These are phyloP conservation scores for Antitype chi DNA, from an alignment of 2,888 invertebrate genomes.

Conservation along the genomic window DNA sequence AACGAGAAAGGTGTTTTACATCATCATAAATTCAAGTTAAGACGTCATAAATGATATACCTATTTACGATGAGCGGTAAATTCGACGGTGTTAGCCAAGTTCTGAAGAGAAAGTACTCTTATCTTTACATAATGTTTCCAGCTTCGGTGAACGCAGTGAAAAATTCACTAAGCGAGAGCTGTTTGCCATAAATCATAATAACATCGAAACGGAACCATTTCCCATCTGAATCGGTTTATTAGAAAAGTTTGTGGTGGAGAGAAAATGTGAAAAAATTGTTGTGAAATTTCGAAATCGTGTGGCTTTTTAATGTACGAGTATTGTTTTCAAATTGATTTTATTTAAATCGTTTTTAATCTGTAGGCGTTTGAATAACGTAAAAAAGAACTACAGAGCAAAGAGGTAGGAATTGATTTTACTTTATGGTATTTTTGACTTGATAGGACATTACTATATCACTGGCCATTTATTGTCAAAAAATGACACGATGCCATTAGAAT, in stretches of 20 bases:
- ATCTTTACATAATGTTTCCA: constrained; percentile 69
- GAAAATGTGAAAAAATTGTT: constrained; percentile 47
- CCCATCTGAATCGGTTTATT: constrained; percentile 58
- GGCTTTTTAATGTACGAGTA: neutral
- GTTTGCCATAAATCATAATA: constrained; percentile 70
- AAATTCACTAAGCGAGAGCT: constrained; percentile 69
- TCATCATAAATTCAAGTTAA: constrained; percentile 56
- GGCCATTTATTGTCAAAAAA: constrained; percentile 11
- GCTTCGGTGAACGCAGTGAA: constrained; percentile 61
- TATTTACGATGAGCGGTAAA: constrained; percentile 60
- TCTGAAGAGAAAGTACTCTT: constrained; percentile 63
- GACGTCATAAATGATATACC: constrained; percentile 56
- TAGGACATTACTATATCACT: neutral
- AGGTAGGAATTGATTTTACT: too few species aligned
- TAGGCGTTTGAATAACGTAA: neutral
- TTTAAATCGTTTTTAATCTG: neutral
- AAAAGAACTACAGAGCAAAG: neutral
- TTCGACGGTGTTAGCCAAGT: constrained; percentile 48
- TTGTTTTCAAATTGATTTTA: constrained; percentile 9
- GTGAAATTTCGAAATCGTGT: constrained; percentile 30
- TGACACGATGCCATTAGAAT: neutral
- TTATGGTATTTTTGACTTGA: neutral
- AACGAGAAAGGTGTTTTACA: constrained; percentile 59
- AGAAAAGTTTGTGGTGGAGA: constrained; percentile 59
- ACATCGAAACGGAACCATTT: constrained; percentile 56